Percentiles rank a stretch among this genome's conserved stretches.
Evolutionary conservation across 2,113 vertebrate species (phyloP).

Genomic region (Heloderma charlesbogerti): DNA sequence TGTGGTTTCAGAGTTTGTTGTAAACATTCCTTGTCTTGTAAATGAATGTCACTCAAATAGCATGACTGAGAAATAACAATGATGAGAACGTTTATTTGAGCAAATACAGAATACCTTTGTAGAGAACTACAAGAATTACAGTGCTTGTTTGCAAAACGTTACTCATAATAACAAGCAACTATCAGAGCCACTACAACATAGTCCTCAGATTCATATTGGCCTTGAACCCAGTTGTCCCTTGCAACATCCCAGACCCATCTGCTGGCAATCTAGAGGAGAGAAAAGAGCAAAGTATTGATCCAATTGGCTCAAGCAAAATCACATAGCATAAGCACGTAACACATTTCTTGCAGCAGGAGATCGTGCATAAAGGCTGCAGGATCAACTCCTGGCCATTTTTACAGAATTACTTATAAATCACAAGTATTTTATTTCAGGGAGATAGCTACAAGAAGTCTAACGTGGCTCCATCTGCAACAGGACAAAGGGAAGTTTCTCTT

Average conservation of each 20-base stretch:
- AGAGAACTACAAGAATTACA: not conserved
- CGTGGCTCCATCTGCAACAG: not conserved
- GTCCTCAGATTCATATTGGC: constrained; percentile 68
- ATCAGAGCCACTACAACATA: constrained; percentile 75
- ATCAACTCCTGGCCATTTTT: not conserved
- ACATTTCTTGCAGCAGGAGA: not conserved
- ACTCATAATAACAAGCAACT: constrained; percentile 76
- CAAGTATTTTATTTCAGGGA: not conserved
- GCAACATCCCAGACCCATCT: constrained; percentile 79
- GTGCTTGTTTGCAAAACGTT: not conserved
- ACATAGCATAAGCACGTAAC: not conserved
- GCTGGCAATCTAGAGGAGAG: constrained; percentile 74
- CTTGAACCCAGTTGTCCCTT: constrained; percentile 77
- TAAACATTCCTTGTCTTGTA: not conserved
- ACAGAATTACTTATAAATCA: not conserved
- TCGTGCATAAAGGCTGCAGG: not conserved
- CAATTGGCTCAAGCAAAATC: not conserved
- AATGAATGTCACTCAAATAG: not conserved
- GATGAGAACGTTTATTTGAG: not conserved
- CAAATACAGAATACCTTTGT: not conserved
- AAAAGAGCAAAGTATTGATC: constrained; percentile 34
- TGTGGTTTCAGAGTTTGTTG: not conserved
- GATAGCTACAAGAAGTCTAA: not conserved
- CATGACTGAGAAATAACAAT: not conserved
- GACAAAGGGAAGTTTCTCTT: not conserved